A percentile compares a stretch with the other conserved stretches of the same genome.
phyloP scores from a whole-genome alignment of 2,888 invertebrate species.

The Prenolepis imparis region DNA sequence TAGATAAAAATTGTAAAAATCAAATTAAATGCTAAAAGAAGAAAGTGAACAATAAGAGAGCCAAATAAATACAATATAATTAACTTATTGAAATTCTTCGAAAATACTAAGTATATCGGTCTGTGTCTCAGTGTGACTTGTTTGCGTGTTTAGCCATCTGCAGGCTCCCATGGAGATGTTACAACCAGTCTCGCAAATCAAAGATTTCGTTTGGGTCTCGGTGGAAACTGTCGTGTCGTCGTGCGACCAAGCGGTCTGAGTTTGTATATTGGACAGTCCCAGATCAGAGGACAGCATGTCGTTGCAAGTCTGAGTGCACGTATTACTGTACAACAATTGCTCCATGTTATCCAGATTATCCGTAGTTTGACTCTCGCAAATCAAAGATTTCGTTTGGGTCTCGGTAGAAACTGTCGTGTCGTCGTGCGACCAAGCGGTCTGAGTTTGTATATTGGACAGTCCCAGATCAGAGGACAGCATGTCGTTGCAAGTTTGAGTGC shows the following conservation, averaged over 20 bases:
- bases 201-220: conserved; percentile 88
- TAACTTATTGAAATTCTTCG: conserved; percentile 77
- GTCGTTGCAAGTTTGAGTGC: conserved; percentile 88
- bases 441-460: conserved; percentile 89
- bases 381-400: conserved; percentile 87
- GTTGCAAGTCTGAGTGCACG: conserved; percentile 88
- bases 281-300: conserved; percentile 87
- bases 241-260: conserved; percentile 89
- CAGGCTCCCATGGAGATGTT: conserved; percentile 74
- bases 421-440: conserved; percentile 88
- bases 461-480: conserved; percentile 87
- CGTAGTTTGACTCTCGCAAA: conserved; percentile 90
- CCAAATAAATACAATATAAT: not conserved
- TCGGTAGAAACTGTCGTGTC: conserved; percentile 88
- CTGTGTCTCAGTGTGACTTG: conserved; percentile 87
- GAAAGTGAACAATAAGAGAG: not conserved
- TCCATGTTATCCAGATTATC: conserved; percentile 85
- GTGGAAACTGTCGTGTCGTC: conserved; percentile 88
- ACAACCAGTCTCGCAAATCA: conserved; percentile 74
- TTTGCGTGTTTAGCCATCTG: conserved; percentile 82
- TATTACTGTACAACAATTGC: conserved; percentile 86
- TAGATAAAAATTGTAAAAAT: not conserved
- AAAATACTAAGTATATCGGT: conserved; percentile 86
- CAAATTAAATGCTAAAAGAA: not conserved
- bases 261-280: conserved; percentile 89